Conservation (phyloP, 2,113 vertebrate species). For the Manacus vitellinus region DNA sequence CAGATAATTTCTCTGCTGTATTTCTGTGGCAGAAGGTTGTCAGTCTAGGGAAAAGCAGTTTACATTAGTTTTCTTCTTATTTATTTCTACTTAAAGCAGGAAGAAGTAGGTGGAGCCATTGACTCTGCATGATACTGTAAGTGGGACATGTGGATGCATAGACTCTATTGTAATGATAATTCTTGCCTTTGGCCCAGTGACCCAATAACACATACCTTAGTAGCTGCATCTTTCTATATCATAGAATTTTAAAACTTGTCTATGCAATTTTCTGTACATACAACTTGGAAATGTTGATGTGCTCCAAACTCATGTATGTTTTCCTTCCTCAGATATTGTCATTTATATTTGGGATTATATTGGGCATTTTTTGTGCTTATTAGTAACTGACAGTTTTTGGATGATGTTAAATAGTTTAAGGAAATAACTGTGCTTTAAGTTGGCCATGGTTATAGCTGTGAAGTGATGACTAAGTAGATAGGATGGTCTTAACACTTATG, state of each 20-base stretch:
- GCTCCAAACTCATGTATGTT: neutral
- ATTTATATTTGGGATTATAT: neutral
- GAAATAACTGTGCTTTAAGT: neutral
- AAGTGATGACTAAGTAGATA: neutral
- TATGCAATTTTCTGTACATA: neutral
- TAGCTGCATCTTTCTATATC: neutral
- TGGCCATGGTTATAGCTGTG: neutral
- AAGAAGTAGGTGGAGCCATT: neutral
- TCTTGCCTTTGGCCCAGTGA: neutral
- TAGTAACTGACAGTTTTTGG: neutral
- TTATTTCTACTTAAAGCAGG: neutral
- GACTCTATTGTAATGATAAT: neutral
- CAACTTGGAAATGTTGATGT: neutral
- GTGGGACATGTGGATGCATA: neutral
- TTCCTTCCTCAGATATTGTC: neutral
- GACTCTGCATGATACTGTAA: neutral
- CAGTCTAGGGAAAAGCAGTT: neutral
- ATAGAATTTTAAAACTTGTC: neutral
- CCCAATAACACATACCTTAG: neutral
- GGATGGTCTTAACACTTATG: neutral
- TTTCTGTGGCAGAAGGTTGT: neutral
- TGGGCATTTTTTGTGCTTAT: neutral
- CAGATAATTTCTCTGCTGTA: neutral
- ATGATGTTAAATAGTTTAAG: neutral
- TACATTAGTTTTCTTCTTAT: neutral